Percentiles rank a stretch among this genome's conserved stretches.
Evolutionary conservation across 2,113 vertebrate genomes (phyloP).

Genomic region (Muscicapa adusta): DNA sequence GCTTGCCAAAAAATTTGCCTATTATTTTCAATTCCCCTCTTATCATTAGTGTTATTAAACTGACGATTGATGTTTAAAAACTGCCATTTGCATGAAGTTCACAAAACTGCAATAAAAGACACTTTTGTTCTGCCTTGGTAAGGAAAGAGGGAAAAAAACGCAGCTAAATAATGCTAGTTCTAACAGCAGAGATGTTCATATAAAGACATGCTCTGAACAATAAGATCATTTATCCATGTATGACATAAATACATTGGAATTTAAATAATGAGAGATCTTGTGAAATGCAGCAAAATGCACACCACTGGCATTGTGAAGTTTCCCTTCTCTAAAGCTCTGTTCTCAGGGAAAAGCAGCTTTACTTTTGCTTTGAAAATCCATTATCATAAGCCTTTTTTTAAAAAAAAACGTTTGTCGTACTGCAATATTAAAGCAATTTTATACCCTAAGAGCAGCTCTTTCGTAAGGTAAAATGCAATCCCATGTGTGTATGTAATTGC

Average conservation of each 20-base stretch:
- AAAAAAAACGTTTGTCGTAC: conserved; percentile 55
- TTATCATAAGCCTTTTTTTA: conserved; percentile 60
- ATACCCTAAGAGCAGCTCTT: conserved; percentile 60
- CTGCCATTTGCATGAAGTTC: conserved; percentile 56
- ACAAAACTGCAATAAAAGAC: conserved; percentile 67
- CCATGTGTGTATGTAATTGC: conserved; percentile 54
- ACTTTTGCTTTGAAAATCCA: conserved; percentile 67
- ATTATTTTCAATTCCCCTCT: conserved; percentile 49
- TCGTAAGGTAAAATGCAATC: conserved; percentile 50
- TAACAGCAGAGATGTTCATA: conserved; percentile 64
- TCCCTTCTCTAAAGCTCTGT: conserved; percentile 44
- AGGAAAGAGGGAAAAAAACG: neutral
- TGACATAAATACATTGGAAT: conserved; percentile 74
- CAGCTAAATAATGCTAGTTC: conserved; percentile 59
- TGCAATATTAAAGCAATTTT: conserved; percentile 73
- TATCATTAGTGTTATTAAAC: conserved; percentile 59
- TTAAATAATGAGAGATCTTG: conserved; percentile 72
- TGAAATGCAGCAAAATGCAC: conserved; percentile 63
- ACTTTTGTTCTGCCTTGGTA: conserved; percentile 73
- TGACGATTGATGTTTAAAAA: conserved; percentile 60
- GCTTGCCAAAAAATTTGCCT: conserved; percentile 51
- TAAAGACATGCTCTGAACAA: conserved; percentile 74
- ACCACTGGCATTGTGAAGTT: conserved; percentile 61
- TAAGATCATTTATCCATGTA: conserved; percentile 69
- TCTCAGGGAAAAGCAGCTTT: conserved; percentile 62